phyloP scores from a whole-genome alignment of 2,888 invertebrate species.

The Acanthococcus lagerstroemiae region DNA sequence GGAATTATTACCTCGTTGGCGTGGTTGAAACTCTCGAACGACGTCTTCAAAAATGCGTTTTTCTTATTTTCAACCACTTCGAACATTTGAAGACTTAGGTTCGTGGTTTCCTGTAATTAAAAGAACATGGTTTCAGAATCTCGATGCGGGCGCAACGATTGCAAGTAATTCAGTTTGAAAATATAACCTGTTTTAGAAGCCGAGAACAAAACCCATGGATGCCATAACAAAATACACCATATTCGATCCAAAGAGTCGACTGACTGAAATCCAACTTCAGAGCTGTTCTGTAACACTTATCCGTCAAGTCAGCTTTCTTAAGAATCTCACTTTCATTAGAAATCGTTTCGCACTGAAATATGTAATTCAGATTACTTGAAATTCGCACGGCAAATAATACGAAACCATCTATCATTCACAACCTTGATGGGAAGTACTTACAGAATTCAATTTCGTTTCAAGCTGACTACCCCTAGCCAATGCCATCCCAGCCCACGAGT shows the following conservation, averaged over 20 bases:
- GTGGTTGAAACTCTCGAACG: conserved; percentile 65
- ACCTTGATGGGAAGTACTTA: too few relatives aligned
- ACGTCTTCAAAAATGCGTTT: conserved; percentile 65
- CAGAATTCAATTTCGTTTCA: conserved; percentile 67
- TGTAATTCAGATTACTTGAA: not conserved
- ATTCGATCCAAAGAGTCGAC: conserved; percentile 77
- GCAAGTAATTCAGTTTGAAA: not conserved
- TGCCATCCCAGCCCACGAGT: conserved; percentile 89
- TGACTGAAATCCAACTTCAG: conserved; percentile 63
- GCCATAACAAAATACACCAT: conserved; percentile 79
- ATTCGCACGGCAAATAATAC: not conserved
- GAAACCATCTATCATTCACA: conserved; percentile 1
- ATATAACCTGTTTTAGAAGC: conserved; percentile 61
- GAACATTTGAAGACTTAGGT: conserved; percentile 47
- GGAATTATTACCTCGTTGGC: conserved; percentile 48
- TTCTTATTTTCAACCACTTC: conserved; percentile 64
- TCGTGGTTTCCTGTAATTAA: conserved; percentile 37
- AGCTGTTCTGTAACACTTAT: conserved; percentile 71
- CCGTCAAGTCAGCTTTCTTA: conserved; percentile 43
- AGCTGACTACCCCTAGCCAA: conserved; percentile 66
- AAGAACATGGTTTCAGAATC: not conserved
- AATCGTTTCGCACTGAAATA: conserved; percentile 39
- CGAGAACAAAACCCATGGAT: conserved; percentile 84
- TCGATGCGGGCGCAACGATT: not conserved
- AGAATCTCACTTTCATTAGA: conserved; percentile 48